These are phyloP conservation scores for Eriosoma lanigerum DNA, from an alignment of 1,140 invertebrate genomes.

Conservation along the genomic window DNA sequence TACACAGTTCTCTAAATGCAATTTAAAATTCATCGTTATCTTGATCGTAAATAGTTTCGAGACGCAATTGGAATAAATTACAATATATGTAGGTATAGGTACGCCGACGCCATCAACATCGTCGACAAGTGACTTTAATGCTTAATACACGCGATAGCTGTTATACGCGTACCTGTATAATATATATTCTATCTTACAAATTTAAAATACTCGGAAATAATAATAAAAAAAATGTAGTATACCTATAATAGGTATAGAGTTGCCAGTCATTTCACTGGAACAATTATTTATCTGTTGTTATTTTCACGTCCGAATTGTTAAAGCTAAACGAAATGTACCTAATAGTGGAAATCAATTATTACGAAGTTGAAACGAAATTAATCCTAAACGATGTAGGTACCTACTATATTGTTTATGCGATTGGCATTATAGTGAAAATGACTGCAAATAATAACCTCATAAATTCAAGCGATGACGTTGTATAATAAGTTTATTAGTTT, in stretches of 20 bases:
- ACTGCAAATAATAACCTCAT: no score
- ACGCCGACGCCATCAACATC: not conserved
- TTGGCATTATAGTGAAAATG: no score
- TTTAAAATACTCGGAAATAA: constrained; percentile 1
- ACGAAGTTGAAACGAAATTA: not conserved
- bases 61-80: constrained; percentile 37
- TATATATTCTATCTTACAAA: not conserved
- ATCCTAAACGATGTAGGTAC: not conserved
- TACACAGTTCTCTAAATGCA: not conserved
- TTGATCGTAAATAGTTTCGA: constrained; percentile 36
- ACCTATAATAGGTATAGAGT: no score
- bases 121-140: constrained; percentile 27
- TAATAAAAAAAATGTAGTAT: not conserved
- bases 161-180: not conserved
- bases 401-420: no score
- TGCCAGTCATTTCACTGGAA: not conserved
- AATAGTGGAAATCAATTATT: not conserved
- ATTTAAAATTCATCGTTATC: constrained; percentile 27
- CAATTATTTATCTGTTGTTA: no score
- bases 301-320: not conserved
- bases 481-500: not conserved
- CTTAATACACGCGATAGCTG: no score
- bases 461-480: no score
- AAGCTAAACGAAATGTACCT: no score
- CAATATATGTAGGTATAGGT: not conserved